Base-by-base conservation (phyloP, 2,797 vertebrate species). In the Propithecus deckenii region DNA sequence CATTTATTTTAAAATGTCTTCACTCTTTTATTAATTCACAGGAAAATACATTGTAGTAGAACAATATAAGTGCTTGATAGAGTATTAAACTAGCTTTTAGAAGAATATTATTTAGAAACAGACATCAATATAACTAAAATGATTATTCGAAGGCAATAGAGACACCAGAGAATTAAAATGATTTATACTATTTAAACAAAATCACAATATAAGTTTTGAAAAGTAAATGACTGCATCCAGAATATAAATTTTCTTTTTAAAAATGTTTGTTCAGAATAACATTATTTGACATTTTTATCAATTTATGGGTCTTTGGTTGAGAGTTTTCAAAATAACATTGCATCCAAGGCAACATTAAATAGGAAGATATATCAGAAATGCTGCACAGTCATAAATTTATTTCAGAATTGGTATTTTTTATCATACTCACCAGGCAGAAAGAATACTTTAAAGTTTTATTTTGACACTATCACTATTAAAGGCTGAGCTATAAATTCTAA, bases 331-430 rank as follows among this genome's bases (percentile, higher is more conserved):
- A 96, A 93, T 75, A 87, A 69, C 14, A 91, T 43, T 89, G n/a
- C 55, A 93, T 80, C 86, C 25, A 65, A 96, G 75, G 23, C 93
- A 97, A 87, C 32, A 86, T 94, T 95, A 96, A 95, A 93, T 57
- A 92, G 35, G 38, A 92, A 95, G 76, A 52, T 94, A 81, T 50
- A 95, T 90, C 63, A 97, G 67, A 75, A 95, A 84, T 80, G 11
- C 4, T 79, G 17, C 14, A 52, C 1, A 61, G 65, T 50, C 67
- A 94, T 96, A 97, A 93, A 97, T 95, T 94, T 96, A 90, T 85
- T 84, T 90, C 30, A 75, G 67, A 96, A 95, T 86, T 96, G 67
- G 17, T 78, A 75, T 65, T 97, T 95, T 95, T 96, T 90, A 83
- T 95, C 72, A 75, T 86, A 81, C 13, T 87, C 18, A 89, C 41